phyloP scores from a whole-genome alignment of 2,888 invertebrate species.

The Aromia moschata region DNA sequence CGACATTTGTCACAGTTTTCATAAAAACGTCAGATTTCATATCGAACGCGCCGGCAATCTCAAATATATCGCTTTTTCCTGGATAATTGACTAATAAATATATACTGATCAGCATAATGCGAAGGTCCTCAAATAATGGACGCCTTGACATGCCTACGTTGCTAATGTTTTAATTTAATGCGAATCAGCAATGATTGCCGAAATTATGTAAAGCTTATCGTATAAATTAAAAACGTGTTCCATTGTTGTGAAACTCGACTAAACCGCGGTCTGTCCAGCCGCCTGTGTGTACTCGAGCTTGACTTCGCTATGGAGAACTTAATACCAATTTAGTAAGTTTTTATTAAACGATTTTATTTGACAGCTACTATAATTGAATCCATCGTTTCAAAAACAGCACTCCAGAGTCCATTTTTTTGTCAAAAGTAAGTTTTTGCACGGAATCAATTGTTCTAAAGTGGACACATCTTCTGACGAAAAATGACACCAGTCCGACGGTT shows the following conservation, averaged over 20 bases:
- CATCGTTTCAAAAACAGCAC: no score
- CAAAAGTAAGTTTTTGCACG: no score
- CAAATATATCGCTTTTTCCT: neutral
- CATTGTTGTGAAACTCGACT: neutral
- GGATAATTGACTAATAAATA: constrained; percentile 17
- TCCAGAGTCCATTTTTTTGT: no score
- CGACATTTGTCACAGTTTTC: neutral
- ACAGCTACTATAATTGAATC: no score
- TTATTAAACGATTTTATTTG: no score
- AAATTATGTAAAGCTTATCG: constrained; percentile 13
- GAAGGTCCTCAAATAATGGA: constrained; percentile 16
- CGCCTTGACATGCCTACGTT: constrained; percentile 22
- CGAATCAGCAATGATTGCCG: constrained; percentile 3
- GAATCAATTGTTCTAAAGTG: no score
- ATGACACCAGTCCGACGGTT: no score
- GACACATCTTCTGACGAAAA: no score
- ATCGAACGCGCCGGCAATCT: neutral
- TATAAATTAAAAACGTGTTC: constrained; percentile 4
- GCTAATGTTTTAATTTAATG: constrained; percentile 9
- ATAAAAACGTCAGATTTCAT: neutral
- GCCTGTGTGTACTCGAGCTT: neutral
- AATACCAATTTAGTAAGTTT: neutral
- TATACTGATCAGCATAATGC: constrained; percentile 12
- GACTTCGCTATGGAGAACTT: neutral
- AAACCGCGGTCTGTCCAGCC: neutral